These are phyloP conservation scores for Heteropelma amictum DNA, from an alignment of 2,888 invertebrate species.

Conservation along the genomic window DNA sequence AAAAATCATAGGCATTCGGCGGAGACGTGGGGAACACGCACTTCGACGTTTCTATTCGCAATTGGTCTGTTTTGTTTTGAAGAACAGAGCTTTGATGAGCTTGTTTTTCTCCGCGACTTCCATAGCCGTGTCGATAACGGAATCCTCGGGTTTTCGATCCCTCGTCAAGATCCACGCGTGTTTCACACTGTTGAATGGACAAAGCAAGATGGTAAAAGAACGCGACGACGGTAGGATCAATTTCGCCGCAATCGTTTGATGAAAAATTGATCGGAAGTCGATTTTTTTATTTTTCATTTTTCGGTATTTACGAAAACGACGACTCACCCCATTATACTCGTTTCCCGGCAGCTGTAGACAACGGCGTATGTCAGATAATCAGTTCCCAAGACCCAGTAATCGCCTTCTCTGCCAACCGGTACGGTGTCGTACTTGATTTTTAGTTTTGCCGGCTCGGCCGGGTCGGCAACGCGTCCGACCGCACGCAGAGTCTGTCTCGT, in stretches of 20 bases:
- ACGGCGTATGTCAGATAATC: slow-evolving; percentile 83
- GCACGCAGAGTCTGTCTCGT: slow-evolving; percentile 81
- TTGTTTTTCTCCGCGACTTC: not conserved
- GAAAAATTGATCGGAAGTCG: too few relatives aligned
- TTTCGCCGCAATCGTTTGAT: not conserved
- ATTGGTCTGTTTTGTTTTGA: not conserved
- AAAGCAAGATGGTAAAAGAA: not conserved
- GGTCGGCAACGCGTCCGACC: slow-evolving; percentile 79
- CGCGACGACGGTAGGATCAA: not conserved
- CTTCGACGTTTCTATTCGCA: not conserved
- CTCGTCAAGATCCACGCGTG: slow-evolving; percentile 84
- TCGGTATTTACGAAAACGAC: not conserved
- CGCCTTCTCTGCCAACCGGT: slow-evolving; percentile 79
- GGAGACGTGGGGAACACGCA: too few relatives aligned
- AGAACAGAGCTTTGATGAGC: not conserved
- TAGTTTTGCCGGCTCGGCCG: slow-evolving; percentile 80
- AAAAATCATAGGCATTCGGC: too few relatives aligned
- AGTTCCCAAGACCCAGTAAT: slow-evolving; percentile 83
- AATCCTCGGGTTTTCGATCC: slow-evolving; percentile 64
- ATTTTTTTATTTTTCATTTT: too few relatives aligned
- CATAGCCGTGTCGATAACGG: not conserved
- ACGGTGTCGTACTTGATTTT: slow-evolving; percentile 82
- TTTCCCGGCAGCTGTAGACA: slow-evolving; percentile 80
- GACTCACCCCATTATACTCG: not conserved
- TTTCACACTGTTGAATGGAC: slow-evolving; percentile 69